These are phyloP conservation scores for Lycopodina hypogea DNA, from an alignment of 37 sponge, comb jelly and placozoan species.

Conservation along the genomic window DNA sequence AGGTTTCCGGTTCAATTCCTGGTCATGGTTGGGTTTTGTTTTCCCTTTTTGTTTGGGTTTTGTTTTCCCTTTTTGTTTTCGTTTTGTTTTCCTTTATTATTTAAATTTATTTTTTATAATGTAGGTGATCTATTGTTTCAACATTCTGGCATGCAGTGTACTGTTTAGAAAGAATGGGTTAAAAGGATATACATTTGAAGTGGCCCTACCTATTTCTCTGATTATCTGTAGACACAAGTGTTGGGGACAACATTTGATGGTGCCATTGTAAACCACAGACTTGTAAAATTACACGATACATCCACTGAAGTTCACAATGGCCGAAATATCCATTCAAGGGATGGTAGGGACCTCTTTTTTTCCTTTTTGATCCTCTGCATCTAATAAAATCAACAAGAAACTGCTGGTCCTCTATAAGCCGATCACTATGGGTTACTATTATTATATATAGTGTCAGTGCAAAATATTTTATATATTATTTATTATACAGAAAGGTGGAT, in stretches of 20 bases:
- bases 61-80: too few relatives aligned
- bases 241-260: conserved; percentile 19
- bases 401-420: neutral
- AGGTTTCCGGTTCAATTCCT: too few relatives aligned
- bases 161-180: conserved; percentile 14
- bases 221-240: neutral
- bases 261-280: neutral
- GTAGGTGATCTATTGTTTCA: too few relatives aligned
- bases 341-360: neutral
- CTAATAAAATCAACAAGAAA: too few relatives aligned
- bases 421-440: too few relatives aligned
- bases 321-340: neutral
- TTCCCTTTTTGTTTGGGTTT: too few relatives aligned
- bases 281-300: conserved; percentile 10
- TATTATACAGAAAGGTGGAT: neutral
- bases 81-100: too few relatives aligned
- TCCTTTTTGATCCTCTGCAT: too few relatives aligned
- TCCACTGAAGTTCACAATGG: neutral
- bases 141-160: too few relatives aligned
- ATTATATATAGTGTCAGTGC: neutral
- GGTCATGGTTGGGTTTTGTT: too few relatives aligned
- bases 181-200: neutral
- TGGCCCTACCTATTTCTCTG: neutral
- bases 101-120: too few relatives aligned
- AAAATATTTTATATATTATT: neutral